Conservation (phyloP, 2,888 invertebrate species). For the Trissonchulus latispiculum region DNA sequence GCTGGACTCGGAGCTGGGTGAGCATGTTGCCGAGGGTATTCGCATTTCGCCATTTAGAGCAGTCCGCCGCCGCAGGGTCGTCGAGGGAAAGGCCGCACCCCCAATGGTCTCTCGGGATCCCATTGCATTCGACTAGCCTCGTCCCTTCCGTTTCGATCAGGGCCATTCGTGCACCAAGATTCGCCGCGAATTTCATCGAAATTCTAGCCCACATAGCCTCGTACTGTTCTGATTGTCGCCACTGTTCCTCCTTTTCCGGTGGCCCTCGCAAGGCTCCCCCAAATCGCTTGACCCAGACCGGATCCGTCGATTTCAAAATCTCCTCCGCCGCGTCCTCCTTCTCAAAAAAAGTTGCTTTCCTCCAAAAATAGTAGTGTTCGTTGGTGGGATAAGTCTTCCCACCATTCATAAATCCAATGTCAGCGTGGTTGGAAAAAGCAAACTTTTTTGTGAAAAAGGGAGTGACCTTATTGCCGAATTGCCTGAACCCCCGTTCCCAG, state of each 20-base stretch:
- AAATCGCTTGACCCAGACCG: not conserved
- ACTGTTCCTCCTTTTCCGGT: not conserved
- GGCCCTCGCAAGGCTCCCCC: not conserved
- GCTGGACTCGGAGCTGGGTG: not conserved
- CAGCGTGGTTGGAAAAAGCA: too few relatives aligned
- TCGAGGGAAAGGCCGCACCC: not conserved
- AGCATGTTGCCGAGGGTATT: not conserved
- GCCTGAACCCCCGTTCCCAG: too few relatives aligned
- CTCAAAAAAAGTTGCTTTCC: not conserved
- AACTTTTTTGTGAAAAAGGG: too few relatives aligned
- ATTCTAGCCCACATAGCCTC: not conserved
- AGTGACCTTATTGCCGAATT: too few relatives aligned
- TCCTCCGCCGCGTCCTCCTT: not conserved
- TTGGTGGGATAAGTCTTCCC: not conserved
- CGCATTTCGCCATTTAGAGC: not conserved
- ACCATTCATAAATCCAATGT: too few relatives aligned
- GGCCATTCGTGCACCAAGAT: not conserved
- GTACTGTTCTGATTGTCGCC: not conserved
- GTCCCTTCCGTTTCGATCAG: not conserved
- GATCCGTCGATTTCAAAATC: not conserved
- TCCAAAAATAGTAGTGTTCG: not conserved
- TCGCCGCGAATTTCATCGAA: not conserved
- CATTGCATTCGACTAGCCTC: not conserved
- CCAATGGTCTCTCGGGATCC: not conserved
- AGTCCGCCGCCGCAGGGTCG: not conserved